Conservation (phyloP, 1,140 invertebrate genomes). For the Achatina immaculata region DNA sequence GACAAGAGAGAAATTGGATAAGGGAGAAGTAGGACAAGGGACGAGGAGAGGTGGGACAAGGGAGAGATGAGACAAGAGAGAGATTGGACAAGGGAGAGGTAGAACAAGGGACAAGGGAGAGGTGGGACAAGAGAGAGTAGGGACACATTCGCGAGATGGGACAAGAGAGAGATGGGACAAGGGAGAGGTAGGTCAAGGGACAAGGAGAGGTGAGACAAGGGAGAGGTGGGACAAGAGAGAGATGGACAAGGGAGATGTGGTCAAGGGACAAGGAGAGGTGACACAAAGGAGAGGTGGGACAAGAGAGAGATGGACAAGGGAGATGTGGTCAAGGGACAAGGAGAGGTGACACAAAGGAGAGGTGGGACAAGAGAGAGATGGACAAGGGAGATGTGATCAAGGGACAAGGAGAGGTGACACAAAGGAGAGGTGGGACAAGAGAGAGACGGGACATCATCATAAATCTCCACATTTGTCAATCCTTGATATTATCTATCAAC, state of each 20-base stretch:
- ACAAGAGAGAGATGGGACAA: background rate
- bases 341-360: background rate
- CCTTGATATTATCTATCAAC: too few species aligned
- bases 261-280: background rate
- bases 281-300: background rate
- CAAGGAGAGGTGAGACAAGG: background rate
- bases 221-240: background rate
- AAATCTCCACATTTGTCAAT: too few species aligned
- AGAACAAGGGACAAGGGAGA: background rate
- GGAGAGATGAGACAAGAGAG: background rate
- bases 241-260: background rate
- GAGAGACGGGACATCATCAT: background rate
- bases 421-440: background rate
- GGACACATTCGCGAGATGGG: too few species aligned
- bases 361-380: background rate
- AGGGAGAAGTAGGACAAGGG: background rate
- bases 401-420: background rate
- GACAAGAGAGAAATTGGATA: background rate
- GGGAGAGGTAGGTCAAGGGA: background rate
- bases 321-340: background rate
- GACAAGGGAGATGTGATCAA: background rate
- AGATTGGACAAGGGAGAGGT: background rate
- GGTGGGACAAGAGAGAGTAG: background rate
- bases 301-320: background rate
- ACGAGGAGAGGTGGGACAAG: background rate